Base-by-base conservation (phyloP, 2,113 vertebrate genomes). In the Casuarius casuarius region DNA sequence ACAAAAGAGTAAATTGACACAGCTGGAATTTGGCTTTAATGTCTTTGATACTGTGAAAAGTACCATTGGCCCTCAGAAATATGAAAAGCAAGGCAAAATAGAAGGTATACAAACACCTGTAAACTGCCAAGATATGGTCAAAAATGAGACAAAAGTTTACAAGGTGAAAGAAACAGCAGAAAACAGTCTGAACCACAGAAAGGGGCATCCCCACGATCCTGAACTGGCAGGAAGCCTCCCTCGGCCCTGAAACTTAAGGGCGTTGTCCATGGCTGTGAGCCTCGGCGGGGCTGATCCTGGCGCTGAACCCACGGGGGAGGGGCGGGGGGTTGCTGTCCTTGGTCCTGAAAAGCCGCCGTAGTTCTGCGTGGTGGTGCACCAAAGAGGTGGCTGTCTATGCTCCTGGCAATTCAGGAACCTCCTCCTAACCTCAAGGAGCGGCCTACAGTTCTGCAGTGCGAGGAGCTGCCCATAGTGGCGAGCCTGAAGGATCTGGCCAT, bases 221-320 rank as follows among this genome's bases (percentile, higher is more conserved):
- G 8, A 35, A 46, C 42, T 4, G 1, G 25, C 85, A 31, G 0
- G 1, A 54, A 44, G 26, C 35, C 70, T 54, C 74, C 54, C 3
- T 0, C 7, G 14, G 31, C 38, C 48, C 0, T 0, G 58, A 48
- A 48, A 15, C 1, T 48, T 48, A 48, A 48, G 46, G 46, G 19
- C 46, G 19, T 48, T 48, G 46, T 48, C 46, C 18, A 48, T 48
- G 18, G 46, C 46, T 48, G 46, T 48, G 0, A 54, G 44, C 25
- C 56, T 38, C 1, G 1, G 21, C 1, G 0, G 38, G 35, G 31
- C 1, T 0, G 26, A 23, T 35, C 23, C 28, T 23, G 42, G 9
- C 1, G 1, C 49, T 65, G 68, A 59, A 66, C 18, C n/a, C 66
- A 0, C 18, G 46, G 46, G 46, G 0, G 76, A 28, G 71, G 48